These are phyloP conservation scores for Bettongia penicillata DNA, from an alignment of 2,113 vertebrate genomes.

Conservation along the genomic window DNA sequence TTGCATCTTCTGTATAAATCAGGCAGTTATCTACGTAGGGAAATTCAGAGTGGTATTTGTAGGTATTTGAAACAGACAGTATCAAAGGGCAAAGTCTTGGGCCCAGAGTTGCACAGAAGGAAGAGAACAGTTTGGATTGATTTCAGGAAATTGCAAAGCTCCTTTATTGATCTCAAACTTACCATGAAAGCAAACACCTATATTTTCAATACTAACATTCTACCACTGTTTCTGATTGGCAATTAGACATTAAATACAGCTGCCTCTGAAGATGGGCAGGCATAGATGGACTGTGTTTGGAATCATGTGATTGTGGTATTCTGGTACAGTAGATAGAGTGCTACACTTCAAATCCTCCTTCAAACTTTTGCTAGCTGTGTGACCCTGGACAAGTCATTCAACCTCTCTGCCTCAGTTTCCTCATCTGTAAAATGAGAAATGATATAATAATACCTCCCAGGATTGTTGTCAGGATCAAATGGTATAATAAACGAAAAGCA, in stretches of 20 bases:
- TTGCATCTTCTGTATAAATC: background rate
- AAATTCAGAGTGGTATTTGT: background rate
- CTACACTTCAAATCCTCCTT: background rate
- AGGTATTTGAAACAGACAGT: background rate
- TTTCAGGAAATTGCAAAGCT: background rate
- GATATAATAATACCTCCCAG: too few species aligned
- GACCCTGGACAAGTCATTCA: background rate
- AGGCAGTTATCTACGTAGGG: background rate
- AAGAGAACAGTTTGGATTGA: background rate
- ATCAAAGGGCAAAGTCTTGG: background rate
- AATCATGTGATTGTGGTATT: background rate
- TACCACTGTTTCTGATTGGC: background rate
- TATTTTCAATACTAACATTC: background rate
- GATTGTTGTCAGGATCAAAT: background rate
- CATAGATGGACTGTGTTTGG: background rate
- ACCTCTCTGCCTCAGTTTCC: background rate
- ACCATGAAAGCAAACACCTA: background rate
- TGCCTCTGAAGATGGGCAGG: background rate
- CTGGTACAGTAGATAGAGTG: background rate
- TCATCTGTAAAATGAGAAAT: background rate
- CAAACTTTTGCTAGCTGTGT: background rate
- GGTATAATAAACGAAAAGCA: background rate
- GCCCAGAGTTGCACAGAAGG: background rate
- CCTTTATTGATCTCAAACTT: background rate
- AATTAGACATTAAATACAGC: background rate